phyloP scores from a whole-genome alignment of 2,888 invertebrate species.

The Epinotia brunnichana region DNA sequence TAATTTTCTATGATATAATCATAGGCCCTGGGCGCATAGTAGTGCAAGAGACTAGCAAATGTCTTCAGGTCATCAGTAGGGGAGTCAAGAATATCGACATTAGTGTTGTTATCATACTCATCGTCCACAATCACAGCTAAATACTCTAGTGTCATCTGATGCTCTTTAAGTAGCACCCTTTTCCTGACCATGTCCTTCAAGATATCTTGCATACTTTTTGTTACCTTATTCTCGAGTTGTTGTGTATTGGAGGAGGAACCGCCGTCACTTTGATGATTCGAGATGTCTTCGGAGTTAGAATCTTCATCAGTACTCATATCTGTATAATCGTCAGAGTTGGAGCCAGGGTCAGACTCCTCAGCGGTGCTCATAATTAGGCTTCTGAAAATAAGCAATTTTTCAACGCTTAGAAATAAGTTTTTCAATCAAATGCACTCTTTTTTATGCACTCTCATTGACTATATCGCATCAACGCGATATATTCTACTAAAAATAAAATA shows the following conservation, averaged over 20 bases:
- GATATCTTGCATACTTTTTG: conserved; percentile 31
- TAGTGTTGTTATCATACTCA: conserved; percentile 21
- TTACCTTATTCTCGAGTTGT: conserved; percentile 3
- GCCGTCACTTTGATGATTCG: background rate
- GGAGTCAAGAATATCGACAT: background rate
- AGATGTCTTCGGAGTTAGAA: background rate
- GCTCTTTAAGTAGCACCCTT: conserved; percentile 12
- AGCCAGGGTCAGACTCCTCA: conserved; percentile 6
- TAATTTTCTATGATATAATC: conserved; percentile 28
- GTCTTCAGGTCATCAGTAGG: conserved; percentile 4
- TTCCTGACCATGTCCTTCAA: conserved; percentile 13
- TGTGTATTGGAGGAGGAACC: background rate
- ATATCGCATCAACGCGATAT: background rate
- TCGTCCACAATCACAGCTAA: conserved; percentile 17
- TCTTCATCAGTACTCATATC: background rate
- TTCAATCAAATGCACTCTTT: background rate
- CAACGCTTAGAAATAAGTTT: background rate
- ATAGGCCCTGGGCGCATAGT: conserved; percentile 25
- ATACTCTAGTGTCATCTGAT: conserved; percentile 9
- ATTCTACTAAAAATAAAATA: background rate
- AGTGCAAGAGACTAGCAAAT: conserved; percentile 31
- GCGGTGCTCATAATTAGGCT: background rate
- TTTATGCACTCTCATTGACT: background rate
- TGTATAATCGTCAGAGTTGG: conserved; percentile 14
- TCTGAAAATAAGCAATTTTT: background rate